Percentiles rank a stretch among this genome's conserved stretches.
phyloP scores from a whole-genome alignment of 2,797 vertebrate genomes.

The Microchirus variegatus region DNA sequence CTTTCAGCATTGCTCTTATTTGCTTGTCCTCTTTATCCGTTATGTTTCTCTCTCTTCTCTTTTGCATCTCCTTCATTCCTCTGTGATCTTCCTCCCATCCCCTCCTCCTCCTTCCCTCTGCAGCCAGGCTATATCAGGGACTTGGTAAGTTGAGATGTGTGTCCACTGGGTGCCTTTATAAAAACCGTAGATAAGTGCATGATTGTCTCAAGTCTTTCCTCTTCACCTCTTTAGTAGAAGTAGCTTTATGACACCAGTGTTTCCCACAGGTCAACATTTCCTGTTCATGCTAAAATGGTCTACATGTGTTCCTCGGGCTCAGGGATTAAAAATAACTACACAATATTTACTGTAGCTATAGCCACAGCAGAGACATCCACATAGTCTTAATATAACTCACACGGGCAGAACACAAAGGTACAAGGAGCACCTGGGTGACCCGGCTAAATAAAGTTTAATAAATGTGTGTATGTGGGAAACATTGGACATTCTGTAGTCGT shows the following conservation, averaged over 20 bases:
- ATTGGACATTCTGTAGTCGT: background rate
- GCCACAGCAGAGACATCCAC: no score
- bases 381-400: no score
- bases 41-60: slow-evolving; percentile 72
- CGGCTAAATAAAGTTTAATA: background rate
- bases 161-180: slow-evolving; percentile 60
- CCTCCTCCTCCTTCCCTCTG: slow-evolving; percentile 84
- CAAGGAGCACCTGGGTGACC: background rate
- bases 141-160: slow-evolving; percentile 91
- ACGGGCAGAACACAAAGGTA: no score
- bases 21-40: slow-evolving; percentile 81
- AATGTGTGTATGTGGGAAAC: slow-evolving; percentile 6
- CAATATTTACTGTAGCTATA: no score
- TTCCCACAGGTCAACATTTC: background rate
- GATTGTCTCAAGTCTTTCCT: slow-evolving; percentile 32
- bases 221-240: slow-evolving; percentile 22
- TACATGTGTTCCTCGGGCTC: no score
- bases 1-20: slow-evolving; percentile 57
- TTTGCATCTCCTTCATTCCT: slow-evolving; percentile 78
- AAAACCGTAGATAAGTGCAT: slow-evolving; percentile 55
- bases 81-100: slow-evolving; percentile 71
- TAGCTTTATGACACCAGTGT: slow-evolving; percentile 25
- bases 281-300: no score
- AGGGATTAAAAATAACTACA: no score
- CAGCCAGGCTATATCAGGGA: slow-evolving; percentile 99